A percentile compares a stretch with the other conserved stretches of the same genome.
phyloP scores from a whole-genome alignment of 1,140 invertebrate genomes.

The Meloidogyne chitwoodi region DNA sequence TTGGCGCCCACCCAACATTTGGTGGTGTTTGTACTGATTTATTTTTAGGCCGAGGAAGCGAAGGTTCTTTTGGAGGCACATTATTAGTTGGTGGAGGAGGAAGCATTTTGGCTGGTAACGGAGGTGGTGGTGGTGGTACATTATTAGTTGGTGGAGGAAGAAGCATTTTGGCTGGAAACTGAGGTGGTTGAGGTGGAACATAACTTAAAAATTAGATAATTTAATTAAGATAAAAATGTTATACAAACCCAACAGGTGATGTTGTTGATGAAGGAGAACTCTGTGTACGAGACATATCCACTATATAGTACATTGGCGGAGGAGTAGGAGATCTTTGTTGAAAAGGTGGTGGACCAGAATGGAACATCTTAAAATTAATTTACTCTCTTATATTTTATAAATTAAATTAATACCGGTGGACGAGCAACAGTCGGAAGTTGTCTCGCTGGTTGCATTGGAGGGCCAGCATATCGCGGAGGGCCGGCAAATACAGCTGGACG shows the following conservation, averaged over 20 bases:
- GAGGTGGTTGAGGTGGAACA: neutral
- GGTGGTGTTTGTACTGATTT: neutral
- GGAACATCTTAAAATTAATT: neutral
- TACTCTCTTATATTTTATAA: neutral
- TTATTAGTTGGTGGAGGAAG: neutral
- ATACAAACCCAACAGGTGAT: neutral
- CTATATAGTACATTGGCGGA: neutral
- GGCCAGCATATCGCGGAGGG: neutral
- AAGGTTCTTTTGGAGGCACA: neutral
- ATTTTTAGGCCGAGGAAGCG: neutral
- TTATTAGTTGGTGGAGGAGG: neutral
- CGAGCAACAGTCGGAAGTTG: neutral
- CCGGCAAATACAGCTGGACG: neutral
- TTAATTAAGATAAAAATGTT: too few species aligned
- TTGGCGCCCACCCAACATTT: neutral
- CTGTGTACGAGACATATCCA: neutral
- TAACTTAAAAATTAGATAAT: neutral
- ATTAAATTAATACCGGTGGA: neutral
- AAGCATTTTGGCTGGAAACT: neutral
- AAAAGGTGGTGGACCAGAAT: neutral
- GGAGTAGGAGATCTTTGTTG: neutral
- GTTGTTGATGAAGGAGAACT: neutral
- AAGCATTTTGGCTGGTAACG: too few species aligned
- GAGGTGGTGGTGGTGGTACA: too few species aligned
- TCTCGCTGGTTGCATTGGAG: neutral